These are phyloP conservation scores for Liparis tanakae DNA, from an alignment of 2,797 vertebrate species.

Conservation along the genomic window DNA sequence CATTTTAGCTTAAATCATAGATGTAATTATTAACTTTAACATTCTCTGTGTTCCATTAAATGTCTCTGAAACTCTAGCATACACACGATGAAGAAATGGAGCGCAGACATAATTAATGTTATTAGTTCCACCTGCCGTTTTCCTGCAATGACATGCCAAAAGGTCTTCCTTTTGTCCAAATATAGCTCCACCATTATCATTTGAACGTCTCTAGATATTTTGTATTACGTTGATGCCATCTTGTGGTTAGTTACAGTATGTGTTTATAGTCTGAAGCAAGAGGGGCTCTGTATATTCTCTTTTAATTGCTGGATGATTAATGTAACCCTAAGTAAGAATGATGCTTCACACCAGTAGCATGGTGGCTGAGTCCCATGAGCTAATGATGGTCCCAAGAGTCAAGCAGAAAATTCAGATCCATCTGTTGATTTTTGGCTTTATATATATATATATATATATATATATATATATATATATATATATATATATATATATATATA, in stretches of 20 bases:
- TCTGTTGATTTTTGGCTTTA: background rate
- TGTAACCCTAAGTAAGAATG: background rate
- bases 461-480: background rate
- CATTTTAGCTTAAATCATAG: background rate
- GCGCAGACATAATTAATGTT: background rate
- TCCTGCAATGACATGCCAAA: constrained; percentile 13
- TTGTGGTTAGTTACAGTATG: constrained; percentile 24
- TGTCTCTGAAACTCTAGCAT: background rate
- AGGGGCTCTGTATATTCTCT: background rate
- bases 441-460: too few species aligned
- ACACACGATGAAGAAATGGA: background rate
- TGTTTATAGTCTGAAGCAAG: background rate
- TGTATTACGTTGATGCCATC: constrained; percentile 27
- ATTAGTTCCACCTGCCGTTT: constrained; percentile 8
- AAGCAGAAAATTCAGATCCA: background rate
- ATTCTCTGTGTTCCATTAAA: background rate
- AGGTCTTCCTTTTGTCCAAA: constrained; percentile 34
- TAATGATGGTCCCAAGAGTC: background rate
- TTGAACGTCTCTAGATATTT: background rate
- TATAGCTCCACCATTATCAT: constrained; percentile 5
- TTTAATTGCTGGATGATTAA: background rate
- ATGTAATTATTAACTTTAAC: background rate
- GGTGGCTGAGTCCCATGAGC: background rate
- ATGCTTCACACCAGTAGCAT: background rate
- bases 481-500: too few species aligned